These are phyloP conservation scores for Apteryx mantelli DNA, from an alignment of 2,113 vertebrate genomes.

Conservation along the genomic window DNA sequence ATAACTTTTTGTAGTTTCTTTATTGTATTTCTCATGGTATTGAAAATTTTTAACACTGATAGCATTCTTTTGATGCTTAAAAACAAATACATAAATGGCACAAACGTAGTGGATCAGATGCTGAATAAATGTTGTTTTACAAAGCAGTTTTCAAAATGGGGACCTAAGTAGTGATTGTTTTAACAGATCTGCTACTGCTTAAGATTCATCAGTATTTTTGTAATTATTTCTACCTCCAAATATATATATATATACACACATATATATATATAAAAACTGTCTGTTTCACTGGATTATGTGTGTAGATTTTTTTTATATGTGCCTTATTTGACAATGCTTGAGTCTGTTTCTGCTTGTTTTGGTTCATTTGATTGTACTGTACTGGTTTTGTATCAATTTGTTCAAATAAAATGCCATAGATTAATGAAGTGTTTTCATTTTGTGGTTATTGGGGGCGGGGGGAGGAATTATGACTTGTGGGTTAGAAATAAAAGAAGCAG, in stretches of 20 bases:
- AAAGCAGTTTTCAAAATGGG: slow-evolving; percentile 73
- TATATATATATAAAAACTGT: slow-evolving; percentile 74
- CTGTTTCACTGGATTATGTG: slow-evolving; percentile 80
- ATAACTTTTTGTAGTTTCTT: slow-evolving; percentile 78
- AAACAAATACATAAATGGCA: slow-evolving; percentile 43
- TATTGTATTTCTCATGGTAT: slow-evolving; percentile 66
- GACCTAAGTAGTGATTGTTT: slow-evolving; percentile 76
- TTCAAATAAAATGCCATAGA: slow-evolving; percentile 68
- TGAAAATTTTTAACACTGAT: slow-evolving; percentile 63
- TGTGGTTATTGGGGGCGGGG: neutral
- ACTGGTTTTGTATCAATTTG: slow-evolving; percentile 69
- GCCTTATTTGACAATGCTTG: slow-evolving; percentile 80
- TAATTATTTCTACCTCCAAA: slow-evolving; percentile 86
- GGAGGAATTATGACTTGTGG: neutral
- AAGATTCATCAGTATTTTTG: slow-evolving; percentile 86
- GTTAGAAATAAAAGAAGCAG: slow-evolving; percentile 20
- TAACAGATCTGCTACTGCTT: slow-evolving; percentile 77
- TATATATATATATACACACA: slow-evolving; percentile 80
- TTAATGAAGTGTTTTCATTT: neutral
- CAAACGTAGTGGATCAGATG: slow-evolving; percentile 60
- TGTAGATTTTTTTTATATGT: slow-evolving; percentile 82
- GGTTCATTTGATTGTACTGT: slow-evolving; percentile 64
- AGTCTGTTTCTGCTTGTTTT: slow-evolving; percentile 67
- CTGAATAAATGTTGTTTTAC: slow-evolving; percentile 71
- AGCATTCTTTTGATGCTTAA: slow-evolving; percentile 69